Conservation (phyloP, 2,113 vertebrate genomes). For the Edolisoma coerulescens region DNA sequence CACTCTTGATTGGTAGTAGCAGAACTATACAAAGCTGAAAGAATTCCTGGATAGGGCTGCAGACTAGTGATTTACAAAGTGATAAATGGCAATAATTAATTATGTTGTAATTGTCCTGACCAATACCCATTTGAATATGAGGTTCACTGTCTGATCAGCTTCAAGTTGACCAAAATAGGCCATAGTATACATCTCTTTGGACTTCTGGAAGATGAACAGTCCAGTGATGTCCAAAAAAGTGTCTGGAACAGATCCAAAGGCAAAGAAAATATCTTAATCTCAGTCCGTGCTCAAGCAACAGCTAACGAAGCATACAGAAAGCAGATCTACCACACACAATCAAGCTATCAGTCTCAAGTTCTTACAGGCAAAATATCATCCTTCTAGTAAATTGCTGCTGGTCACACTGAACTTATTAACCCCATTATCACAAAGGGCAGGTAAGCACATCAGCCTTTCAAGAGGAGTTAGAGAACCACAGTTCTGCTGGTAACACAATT, state of each 20-base stretch:
- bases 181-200: not conserved
- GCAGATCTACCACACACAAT: not conserved
- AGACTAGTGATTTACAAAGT: not conserved
- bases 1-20: not conserved
- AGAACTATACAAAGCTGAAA: not conserved
- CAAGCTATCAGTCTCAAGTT: not conserved
- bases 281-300: not conserved
- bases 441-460: not conserved
- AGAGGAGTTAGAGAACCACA: not conserved
- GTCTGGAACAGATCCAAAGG: slow-evolving; percentile 15
- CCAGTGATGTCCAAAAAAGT: slow-evolving; percentile 9
- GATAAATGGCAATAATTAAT: slow-evolving; percentile 31
- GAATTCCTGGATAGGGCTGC: not conserved
- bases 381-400: not conserved
- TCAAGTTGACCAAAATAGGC: slow-evolving; percentile 41
- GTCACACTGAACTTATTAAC: not conserved
- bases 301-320: not conserved
- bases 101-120: not conserved
- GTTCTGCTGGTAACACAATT: not conserved
- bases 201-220: not conserved
- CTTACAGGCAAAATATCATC: not conserved
- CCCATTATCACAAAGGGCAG: not conserved
- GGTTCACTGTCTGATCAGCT: not conserved
- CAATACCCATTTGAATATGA: not conserved
- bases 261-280: slow-evolving; percentile 19